Evolutionary conservation across 2,113 vertebrate genomes (phyloP).

Genomic region (Mesoclemmys tuberculata): DNA sequence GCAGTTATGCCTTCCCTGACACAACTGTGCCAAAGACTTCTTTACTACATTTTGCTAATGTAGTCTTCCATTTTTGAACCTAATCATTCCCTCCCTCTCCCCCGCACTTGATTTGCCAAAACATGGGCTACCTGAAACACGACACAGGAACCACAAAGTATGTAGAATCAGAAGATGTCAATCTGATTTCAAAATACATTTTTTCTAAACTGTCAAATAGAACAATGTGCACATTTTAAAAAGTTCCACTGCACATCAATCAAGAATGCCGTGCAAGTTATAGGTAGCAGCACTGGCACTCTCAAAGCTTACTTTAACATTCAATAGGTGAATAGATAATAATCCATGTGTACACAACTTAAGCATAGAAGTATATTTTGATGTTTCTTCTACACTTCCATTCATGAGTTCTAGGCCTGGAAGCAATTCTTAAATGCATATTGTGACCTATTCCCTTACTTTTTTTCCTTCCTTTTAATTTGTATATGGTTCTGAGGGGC

Average conservation of each 20-base stretch:
- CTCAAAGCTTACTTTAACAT: neutral
- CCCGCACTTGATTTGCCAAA: neutral
- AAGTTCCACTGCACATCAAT: neutral
- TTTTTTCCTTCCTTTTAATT: neutral
- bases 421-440: neutral
- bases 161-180: neutral
- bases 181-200: neutral
- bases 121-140: neutral
- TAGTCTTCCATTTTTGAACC: neutral
- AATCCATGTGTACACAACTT: neutral
- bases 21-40: neutral
- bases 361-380: neutral
- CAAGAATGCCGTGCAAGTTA: neutral
- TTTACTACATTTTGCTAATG: neutral
- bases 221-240: neutral
- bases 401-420: neutral
- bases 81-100: neutral
- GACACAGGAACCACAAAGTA: neutral
- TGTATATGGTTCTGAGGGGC: neutral
- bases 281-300: neutral
- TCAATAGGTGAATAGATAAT: neutral
- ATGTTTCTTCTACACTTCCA: rapidly evolving
- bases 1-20: neutral
- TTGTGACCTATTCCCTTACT: neutral
- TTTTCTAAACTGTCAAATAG: neutral